Evolutionary conservation across 2,113 vertebrate genomes (phyloP).

Genomic region (Macquaria australasica): DNA sequence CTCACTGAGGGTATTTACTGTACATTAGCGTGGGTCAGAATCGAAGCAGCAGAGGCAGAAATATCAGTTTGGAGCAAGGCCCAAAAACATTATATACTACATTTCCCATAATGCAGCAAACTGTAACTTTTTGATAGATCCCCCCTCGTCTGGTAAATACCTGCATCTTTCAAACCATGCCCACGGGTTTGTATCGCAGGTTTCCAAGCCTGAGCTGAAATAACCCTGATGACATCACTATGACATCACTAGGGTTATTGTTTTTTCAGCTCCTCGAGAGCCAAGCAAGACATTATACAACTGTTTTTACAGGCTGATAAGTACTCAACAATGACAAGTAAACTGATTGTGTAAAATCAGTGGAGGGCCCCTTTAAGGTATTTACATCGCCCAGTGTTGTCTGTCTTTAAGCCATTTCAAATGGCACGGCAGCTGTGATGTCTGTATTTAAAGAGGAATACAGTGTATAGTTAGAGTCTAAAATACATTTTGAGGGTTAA

Average conservation of each 20-base stretch:
- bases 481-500: constrained; percentile 29
- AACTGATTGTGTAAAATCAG: constrained; percentile 2
- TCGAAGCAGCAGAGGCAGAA: neutral
- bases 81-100: neutral
- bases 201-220: neutral
- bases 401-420: neutral
- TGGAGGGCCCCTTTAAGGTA: constrained; percentile 24
- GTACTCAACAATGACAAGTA: neutral
- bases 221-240: neutral
- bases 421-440: constrained; percentile 11
- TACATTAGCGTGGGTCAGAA: constrained; percentile 8
- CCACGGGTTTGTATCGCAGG: neutral
- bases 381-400: constrained; percentile 40
- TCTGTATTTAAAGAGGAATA: constrained; percentile 19
- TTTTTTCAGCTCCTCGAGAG: neutral
- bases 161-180: neutral
- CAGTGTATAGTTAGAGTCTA: neutral
- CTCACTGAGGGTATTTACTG: neutral
- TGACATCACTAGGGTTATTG: neutral
- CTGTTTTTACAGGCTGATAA: neutral
- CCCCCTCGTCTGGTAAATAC: neutral
- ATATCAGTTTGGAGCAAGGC: neutral
- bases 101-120: constrained; percentile 33
- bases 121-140: neutral
- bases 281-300: neutral